Evolutionary conservation across 2,113 vertebrate genomes (phyloP).

Genomic region (Pollimyrus isidori): DNA sequence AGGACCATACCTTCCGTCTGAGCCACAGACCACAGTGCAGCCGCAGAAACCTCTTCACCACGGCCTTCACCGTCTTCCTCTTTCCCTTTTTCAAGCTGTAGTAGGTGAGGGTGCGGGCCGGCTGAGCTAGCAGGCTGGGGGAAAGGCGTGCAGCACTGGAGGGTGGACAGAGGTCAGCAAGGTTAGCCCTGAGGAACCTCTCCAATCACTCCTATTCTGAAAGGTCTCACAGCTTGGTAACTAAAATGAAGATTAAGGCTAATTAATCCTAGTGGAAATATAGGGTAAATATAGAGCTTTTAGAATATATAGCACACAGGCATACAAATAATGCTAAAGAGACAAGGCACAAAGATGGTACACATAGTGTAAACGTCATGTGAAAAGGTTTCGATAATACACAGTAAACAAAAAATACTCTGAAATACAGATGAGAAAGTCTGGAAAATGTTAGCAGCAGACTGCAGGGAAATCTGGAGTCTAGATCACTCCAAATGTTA

Average conservation of each 20-base stretch:
- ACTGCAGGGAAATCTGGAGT: not conserved
- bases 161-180: not conserved
- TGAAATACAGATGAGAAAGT: not conserved
- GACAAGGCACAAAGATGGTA: no score
- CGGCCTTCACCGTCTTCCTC: conserved; percentile 75
- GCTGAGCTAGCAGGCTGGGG: conserved; percentile 60
- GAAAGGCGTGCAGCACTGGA: conserved; percentile 62
- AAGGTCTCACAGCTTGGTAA: not conserved
- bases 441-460: not conserved
- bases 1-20: conserved; percentile 72
- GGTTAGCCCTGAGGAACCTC: not conserved
- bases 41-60: conserved; percentile 75
- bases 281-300: not conserved
- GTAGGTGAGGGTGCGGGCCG: conserved; percentile 69
- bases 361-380: no score
- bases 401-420: not conserved
- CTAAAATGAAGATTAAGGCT: not conserved
- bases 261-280: not conserved
- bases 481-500: not conserved
- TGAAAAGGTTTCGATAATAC: no score
- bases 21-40: conserved; percentile 91
- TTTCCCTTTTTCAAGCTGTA: conserved; percentile 73
- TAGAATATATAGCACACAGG: not conserved
- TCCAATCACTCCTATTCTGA: not conserved
- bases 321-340: no score